Base-by-base conservation (phyloP, 2,113 vertebrate genomes). In the Macrotus californicus region DNA sequence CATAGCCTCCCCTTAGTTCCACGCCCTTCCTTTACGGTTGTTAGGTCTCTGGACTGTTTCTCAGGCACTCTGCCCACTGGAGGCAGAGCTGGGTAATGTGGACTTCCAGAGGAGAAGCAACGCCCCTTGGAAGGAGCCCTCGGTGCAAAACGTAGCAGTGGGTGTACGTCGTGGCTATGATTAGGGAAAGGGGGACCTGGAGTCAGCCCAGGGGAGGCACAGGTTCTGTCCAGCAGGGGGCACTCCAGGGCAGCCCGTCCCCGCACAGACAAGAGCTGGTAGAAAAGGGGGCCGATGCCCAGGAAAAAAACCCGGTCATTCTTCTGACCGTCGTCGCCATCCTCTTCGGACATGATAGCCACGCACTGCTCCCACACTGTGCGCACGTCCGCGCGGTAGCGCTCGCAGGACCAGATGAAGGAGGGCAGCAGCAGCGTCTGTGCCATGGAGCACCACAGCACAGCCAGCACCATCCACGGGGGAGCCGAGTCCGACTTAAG, bases 391-490 rank as follows among this genome's bases (percentile, higher is more conserved):
- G 98, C 98, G 4, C 98, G 98, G 96, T 99, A 99, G 93, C 98
- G 98, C 95, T 98, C 98, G 0, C 98, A 99, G 97, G 98, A 98
- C 98, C 98, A 99, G 97, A 99, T 98, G 98, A 99, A 99, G 75
- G 98, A 98, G 26, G 98, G 98, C 31, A 99, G 97, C 77, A 99
- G 98, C 95, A 99, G 96, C 0, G 98, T 99, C 98, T 99, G 98
- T 21, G 98, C 98, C 98, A 99, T 98, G 94, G 98, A 99, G 77
- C 98, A 99, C 98, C 98, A 99, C 24, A 99, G 98, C 97, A 99
- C 98, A 4, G 98, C 98, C 96, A 99, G 97, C 76, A 99, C 98
- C 98, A 99, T 99, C 98, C 98, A 99, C 3, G 98, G 98, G 7
- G 98, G 98, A 5, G 98, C 98, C 0, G 98, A 98, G 97, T 99